Evolutionary conservation across 2,797 vertebrate species (phyloP).

Genomic region (Selene dorsalis): DNA sequence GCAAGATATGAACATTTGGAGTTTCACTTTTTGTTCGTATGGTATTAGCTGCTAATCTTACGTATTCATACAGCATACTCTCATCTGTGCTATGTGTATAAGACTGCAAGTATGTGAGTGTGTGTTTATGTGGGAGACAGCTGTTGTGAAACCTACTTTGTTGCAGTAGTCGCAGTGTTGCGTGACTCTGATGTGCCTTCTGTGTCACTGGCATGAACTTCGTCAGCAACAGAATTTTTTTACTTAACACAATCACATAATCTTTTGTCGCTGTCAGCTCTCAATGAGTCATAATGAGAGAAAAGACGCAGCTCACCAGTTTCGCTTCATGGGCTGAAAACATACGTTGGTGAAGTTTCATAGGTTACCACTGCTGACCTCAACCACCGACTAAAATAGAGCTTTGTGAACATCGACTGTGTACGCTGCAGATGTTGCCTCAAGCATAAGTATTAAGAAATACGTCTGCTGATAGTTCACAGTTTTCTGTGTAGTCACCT

Average conservation of each 20-base stretch:
- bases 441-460: not conserved
- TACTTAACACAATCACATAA: not conserved
- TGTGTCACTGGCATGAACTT: conserved; percentile 11
- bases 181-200: not conserved
- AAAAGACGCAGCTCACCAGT: not conserved
- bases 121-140: conserved; percentile 15
- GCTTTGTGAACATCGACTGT: conserved; percentile 19
- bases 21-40: conserved; percentile 10
- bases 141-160: conserved; percentile 49
- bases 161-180: conserved; percentile 23
- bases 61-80: conserved; percentile 3
- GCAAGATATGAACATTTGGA: conserved; percentile 2
- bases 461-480: not conserved
- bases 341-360: not conserved
- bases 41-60: not conserved
- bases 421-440: not conserved
- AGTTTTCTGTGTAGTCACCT: not conserved
- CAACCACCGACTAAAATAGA: conserved; percentile 24
- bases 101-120: not conserved
- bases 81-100: conserved; percentile 15
- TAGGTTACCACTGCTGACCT: not conserved
- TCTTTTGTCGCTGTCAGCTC: conserved; percentile 4
- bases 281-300: not conserved
- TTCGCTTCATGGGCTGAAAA: conserved; percentile 25
- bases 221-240: not conserved